A percentile compares a stretch with the other conserved stretches of the same genome.
Evolutionary conservation across 2,888 invertebrate species (phyloP).

Genomic region (Mantis religiosa): DNA sequence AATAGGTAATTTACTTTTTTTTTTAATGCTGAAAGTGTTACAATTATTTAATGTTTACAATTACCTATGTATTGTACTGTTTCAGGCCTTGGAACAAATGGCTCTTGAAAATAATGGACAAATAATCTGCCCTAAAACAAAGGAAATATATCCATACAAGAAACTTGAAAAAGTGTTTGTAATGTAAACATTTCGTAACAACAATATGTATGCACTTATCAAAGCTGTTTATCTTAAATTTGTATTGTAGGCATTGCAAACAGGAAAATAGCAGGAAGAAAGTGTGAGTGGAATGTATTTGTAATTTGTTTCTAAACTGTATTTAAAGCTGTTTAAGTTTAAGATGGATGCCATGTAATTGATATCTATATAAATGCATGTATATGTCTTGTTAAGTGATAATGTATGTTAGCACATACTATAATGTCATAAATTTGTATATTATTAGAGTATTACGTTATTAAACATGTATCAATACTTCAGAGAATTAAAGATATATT

Average conservation of each 20-base stretch:
- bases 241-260: background rate
- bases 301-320: background rate
- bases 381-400: background rate
- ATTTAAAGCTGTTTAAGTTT: background rate
- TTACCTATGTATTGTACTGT: background rate
- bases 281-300: background rate
- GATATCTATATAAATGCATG: background rate
- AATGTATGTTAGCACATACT: background rate
- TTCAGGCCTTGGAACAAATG: conserved; percentile 83
- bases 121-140: conserved; percentile 90
- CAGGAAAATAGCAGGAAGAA: background rate
- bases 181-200: conserved; percentile 62
- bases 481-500: background rate
- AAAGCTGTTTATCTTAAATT: background rate
- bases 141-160: conserved; percentile 83
- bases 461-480: background rate
- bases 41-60: too few relatives aligned
- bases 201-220: background rate
- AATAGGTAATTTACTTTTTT: too few relatives aligned
- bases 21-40: too few relatives aligned
- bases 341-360: background rate
- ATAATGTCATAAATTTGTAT: background rate
- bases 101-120: conserved; percentile 86
- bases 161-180: conserved; percentile 96
- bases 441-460: background rate